A percentile compares a stretch with the other conserved stretches of the same genome.
phyloP scores from a whole-genome alignment of 2,888 invertebrate species.

The Teleiodes luculella region DNA sequence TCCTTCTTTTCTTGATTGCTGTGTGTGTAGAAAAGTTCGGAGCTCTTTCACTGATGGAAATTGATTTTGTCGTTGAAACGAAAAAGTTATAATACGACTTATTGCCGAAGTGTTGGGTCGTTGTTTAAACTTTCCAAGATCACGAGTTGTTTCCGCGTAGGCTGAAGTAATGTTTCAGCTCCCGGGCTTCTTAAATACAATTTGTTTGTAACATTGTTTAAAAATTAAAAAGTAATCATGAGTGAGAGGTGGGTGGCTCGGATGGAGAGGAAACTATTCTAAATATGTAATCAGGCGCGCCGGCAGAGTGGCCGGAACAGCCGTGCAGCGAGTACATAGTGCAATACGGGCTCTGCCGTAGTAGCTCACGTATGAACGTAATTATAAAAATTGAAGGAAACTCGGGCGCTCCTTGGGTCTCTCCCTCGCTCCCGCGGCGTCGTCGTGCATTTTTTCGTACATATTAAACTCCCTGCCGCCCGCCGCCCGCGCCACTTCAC shows the following conservation, averaged over 20 bases:
- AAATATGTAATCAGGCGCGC: slow-evolving; percentile 57
- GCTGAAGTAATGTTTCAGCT: slow-evolving; percentile 1
- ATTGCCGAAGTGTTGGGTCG: slow-evolving; percentile 36
- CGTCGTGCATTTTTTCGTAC: slow-evolving; percentile 79
- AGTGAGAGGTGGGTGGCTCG: slow-evolving; percentile 38
- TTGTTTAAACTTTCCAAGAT: slow-evolving; percentile 23
- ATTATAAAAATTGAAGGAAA: slow-evolving; percentile 79
- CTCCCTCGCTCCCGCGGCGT: slow-evolving; percentile 70
- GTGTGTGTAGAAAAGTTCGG: slow-evolving; percentile 70
- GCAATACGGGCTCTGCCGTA: not conserved
- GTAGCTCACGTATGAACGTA: slow-evolving; percentile 81
- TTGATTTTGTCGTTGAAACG: slow-evolving; percentile 63
- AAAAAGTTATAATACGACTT: slow-evolving; percentile 59
- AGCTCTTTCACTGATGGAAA: slow-evolving; percentile 64
- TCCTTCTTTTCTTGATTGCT: slow-evolving; percentile 74
- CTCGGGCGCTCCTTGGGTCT: slow-evolving; percentile 61
- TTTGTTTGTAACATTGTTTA: slow-evolving; percentile 35
- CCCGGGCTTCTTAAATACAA: slow-evolving; percentile 26
- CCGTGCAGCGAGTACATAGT: slow-evolving; percentile 8
- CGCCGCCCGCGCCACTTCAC: slow-evolving; percentile 53
- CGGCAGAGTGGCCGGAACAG: slow-evolving; percentile 28
- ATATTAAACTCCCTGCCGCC: slow-evolving; percentile 72
- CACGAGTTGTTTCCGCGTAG: slow-evolving; percentile 8
- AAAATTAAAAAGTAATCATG: slow-evolving; percentile 55
- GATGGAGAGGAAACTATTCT: slow-evolving; percentile 46